Evolutionary conservation across 2,113 vertebrate species (phyloP).

Genomic region (Eudyptes chrysolophus): DNA sequence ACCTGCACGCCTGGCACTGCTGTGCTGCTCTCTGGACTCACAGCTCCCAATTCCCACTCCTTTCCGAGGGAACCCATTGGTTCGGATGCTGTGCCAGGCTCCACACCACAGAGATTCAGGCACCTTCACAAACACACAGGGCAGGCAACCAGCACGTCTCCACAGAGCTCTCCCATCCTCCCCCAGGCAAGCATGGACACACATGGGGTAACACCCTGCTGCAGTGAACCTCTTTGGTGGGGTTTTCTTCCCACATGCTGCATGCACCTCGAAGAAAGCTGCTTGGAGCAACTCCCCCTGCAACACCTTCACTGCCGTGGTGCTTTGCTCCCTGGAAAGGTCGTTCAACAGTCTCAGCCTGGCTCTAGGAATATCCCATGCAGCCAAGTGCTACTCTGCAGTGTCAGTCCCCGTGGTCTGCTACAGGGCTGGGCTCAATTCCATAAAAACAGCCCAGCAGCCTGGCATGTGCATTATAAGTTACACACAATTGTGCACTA

Average conservation of each 20-base stretch:
- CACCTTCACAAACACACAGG: background rate
- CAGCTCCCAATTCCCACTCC: background rate
- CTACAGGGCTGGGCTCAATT: background rate
- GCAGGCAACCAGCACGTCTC: rapidly evolving
- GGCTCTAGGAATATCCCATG: background rate
- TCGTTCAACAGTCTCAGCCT: background rate
- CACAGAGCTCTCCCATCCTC: background rate
- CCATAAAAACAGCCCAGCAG: background rate
- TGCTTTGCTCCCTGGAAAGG: background rate
- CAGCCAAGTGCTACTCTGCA: background rate
- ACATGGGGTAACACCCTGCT: rapidly evolving
- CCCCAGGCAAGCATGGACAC: no score
- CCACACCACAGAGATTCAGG: background rate
- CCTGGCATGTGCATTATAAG: background rate
- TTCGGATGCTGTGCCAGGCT: background rate
- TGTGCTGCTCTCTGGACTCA: background rate
- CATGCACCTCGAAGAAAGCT: background rate
- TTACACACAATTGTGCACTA: background rate
- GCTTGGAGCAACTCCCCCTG: background rate
- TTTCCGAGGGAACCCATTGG: background rate
- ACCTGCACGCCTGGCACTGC: background rate
- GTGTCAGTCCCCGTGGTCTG: rapidly evolving
- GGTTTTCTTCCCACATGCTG: background rate
- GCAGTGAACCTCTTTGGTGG: background rate
- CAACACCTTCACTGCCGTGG: background rate